A percentile compares a stretch with the other conserved stretches of the same genome.
These are phyloP conservation scores for Tribolium castaneum DNA, from an alignment of 1,140 invertebrate genomes.

Conservation along the genomic window DNA sequence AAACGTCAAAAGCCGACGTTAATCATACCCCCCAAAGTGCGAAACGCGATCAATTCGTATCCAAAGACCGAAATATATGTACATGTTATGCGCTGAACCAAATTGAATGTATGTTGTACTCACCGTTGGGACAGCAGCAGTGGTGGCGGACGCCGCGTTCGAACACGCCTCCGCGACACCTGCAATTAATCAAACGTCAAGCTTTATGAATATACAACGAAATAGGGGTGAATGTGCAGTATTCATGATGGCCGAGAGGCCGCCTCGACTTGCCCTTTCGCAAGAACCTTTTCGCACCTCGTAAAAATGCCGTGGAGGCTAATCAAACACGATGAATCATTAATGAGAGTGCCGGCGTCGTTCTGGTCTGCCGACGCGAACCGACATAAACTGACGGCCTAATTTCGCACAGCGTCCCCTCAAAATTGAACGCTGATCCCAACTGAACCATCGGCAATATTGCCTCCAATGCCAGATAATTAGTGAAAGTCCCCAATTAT, in stretches of 20 bases:
- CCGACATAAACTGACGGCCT: background rate
- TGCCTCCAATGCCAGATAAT: background rate
- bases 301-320: slow-evolving; percentile 34
- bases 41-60: slow-evolving; percentile 24
- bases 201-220: slow-evolving; percentile 38
- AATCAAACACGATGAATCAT: slow-evolving; percentile 40
- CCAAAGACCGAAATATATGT: background rate
- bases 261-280: background rate
- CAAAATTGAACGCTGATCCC: background rate
- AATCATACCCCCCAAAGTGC: background rate
- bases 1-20: background rate
- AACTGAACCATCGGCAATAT: background rate
- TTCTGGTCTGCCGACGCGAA: slow-evolving; percentile 3
- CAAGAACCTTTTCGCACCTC: slow-evolving; percentile 17
- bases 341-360: slow-evolving; percentile 26
- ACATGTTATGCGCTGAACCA: background rate
- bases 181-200: slow-evolving; percentile 47
- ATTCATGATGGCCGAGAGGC: background rate
- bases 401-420: background rate
- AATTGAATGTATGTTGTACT: slow-evolving; percentile 40
- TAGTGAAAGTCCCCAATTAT: background rate
- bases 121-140: slow-evolving; percentile 44
- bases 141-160: slow-evolving; percentile 41
- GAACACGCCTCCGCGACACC: slow-evolving; percentile 48
- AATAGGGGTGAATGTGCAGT: background rate